Evolutionary conservation across 2,888 invertebrate genomes (phyloP).

Genomic region (Pandemis heparana): DNA sequence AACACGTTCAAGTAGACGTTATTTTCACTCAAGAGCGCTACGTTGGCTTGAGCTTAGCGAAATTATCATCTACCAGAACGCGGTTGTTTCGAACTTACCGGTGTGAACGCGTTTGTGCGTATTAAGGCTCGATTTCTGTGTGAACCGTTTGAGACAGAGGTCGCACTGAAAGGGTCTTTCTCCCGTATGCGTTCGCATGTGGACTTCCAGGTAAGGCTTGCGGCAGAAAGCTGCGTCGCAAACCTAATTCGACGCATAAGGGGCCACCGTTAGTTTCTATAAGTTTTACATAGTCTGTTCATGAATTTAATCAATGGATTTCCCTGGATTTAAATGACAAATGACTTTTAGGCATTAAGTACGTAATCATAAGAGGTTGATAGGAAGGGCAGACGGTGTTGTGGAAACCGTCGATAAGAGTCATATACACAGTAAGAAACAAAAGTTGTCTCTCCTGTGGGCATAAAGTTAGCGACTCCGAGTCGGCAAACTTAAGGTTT

Average conservation of each 20-base stretch:
- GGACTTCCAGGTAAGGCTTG: slow-evolving; percentile 92
- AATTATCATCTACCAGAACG: slow-evolving; percentile 27
- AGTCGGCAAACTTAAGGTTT: too few relatives aligned
- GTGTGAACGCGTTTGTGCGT: slow-evolving; percentile 93
- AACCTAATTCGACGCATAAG: slow-evolving; percentile 64
- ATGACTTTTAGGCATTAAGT: too few relatives aligned
- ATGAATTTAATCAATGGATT: too few relatives aligned
- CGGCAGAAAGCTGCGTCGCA: slow-evolving; percentile 93
- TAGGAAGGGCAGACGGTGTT: too few relatives aligned
- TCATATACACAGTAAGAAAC: too few relatives aligned
- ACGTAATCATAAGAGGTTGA: too few relatives aligned
- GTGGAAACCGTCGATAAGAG: too few relatives aligned
- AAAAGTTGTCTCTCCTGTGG: too few relatives aligned
- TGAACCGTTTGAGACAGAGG: slow-evolving; percentile 91
- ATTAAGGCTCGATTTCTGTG: slow-evolving; percentile 92
- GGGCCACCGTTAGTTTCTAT: not conserved
- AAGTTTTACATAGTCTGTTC: not conserved
- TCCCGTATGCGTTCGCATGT: slow-evolving; percentile 92
- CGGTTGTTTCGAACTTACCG: slow-evolving; percentile 67
- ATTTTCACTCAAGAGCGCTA: slow-evolving; percentile 35
- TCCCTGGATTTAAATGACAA: too few relatives aligned
- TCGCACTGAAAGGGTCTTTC: slow-evolving; percentile 91
- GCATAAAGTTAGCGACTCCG: too few relatives aligned
- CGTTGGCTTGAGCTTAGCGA: slow-evolving; percentile 19
- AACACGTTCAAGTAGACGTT: slow-evolving; percentile 35